phyloP scores from a whole-genome alignment of 2,113 vertebrate genomes.

The Illadopsis cleaveri region DNA sequence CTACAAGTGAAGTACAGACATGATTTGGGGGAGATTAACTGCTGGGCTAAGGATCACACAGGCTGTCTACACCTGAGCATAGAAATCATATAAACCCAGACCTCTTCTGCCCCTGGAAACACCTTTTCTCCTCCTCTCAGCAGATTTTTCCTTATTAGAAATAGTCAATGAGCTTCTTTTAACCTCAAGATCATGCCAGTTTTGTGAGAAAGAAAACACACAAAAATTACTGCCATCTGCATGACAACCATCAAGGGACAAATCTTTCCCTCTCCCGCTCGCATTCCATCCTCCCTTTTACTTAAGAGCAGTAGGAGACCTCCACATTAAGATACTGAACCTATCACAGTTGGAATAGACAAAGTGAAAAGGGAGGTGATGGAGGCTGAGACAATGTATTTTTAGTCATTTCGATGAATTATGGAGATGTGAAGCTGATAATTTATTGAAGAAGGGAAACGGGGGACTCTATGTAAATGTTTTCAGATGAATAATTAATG shows the following conservation, averaged over 20 bases:
- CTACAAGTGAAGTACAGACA: background rate
- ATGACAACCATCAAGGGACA: conserved; percentile 26
- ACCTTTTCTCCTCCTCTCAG: background rate
- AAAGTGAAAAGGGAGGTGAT: conserved; percentile 66
- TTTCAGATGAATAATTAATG: conserved; percentile 85
- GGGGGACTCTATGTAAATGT: conserved; percentile 81
- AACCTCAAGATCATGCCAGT: conserved; percentile 28
- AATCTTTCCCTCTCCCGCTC: background rate
- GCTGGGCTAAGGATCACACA: background rate
- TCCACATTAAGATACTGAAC: conserved; percentile 65
- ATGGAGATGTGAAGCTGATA: conserved; percentile 80
- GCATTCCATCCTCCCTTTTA: background rate
- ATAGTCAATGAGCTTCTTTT: background rate
- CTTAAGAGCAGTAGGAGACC: conserved; percentile 57
- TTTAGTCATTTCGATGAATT: conserved; percentile 83
- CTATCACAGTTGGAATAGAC: conserved; percentile 53
- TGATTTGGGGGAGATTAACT: background rate
- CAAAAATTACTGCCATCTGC: conserved; percentile 27
- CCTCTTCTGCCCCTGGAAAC: background rate
- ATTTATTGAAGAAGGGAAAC: conserved; percentile 80
- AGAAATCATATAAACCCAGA: background rate
- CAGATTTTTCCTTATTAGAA: background rate
- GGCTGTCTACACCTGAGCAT: background rate
- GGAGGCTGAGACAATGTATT: conserved; percentile 75
- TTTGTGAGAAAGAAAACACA: conserved; percentile 11